A percentile compares a stretch with the other conserved stretches of the same genome.
Conservation (phyloP, 2,797 vertebrate genomes). For the Acipenser transmontanus region DNA sequence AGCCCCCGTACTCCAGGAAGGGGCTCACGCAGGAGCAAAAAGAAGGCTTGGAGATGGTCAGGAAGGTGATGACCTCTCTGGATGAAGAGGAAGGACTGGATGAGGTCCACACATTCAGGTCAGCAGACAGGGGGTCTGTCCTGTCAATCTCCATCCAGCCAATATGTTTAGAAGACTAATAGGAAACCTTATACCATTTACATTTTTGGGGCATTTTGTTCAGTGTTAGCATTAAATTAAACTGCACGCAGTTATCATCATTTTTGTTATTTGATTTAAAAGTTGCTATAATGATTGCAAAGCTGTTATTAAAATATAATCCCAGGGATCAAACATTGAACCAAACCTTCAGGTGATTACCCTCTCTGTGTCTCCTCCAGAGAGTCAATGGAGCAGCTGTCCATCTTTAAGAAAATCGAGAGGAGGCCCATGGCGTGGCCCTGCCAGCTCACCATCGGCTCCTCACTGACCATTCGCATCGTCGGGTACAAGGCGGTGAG, state of each 20-base stretch:
- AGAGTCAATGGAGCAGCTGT: constrained; percentile 75
- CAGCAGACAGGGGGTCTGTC: constrained; percentile 6
- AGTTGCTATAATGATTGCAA: not conserved
- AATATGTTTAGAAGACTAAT: not conserved
- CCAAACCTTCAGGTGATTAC: not conserved
- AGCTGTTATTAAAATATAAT: not conserved
- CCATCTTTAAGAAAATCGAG: constrained; percentile 81
- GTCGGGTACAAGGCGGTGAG: constrained; percentile 89
- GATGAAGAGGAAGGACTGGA: constrained; percentile 78
- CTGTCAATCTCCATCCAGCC: not conserved
- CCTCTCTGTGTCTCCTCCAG: constrained; percentile 45
- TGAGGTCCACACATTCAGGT: constrained; percentile 87
- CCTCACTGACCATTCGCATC: constrained; percentile 77
- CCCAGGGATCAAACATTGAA: not conserved
- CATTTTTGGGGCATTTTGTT: not conserved
- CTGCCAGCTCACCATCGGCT: constrained; percentile 87
- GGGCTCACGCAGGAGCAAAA: constrained; percentile 70
- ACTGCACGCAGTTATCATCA: not conserved
- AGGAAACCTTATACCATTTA: not conserved
- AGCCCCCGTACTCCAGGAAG: constrained; percentile 52
- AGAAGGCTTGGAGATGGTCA: constrained; percentile 68
- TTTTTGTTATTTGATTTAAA: too few species aligned
- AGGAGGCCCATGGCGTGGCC: constrained; percentile 71
- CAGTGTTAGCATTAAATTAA: not conserved
- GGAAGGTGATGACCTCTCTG: constrained; percentile 70